phyloP scores from a whole-genome alignment of 2,113 vertebrate genomes.

The Colinus virginianus region DNA sequence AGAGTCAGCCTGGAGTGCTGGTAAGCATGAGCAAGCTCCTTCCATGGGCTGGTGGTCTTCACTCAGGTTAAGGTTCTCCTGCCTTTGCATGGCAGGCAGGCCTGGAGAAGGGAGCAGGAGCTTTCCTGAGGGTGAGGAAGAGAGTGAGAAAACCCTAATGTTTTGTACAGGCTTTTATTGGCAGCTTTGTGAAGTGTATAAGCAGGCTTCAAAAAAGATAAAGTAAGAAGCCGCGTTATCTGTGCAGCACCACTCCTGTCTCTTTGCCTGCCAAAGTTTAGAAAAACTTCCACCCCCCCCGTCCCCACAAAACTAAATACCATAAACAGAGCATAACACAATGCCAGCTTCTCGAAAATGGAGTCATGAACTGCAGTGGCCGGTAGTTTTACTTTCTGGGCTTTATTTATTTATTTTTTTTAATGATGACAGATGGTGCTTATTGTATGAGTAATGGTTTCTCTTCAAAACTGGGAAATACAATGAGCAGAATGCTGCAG shows the following conservation, averaged over 20 bases:
- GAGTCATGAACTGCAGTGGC: neutral
- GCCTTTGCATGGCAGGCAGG: accelerated
- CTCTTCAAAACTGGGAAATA: neutral
- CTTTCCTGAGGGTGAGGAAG: neutral
- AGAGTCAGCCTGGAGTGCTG: neutral
- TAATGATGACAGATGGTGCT: neutral
- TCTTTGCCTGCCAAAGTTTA: slow-evolving; percentile 24
- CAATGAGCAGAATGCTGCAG: neutral
- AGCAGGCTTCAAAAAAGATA: neutral
- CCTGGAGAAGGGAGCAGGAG: neutral
- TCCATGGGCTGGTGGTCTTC: neutral
- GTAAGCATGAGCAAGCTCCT: accelerated
- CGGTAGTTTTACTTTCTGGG: neutral
- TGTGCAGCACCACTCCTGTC: neutral
- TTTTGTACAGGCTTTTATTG: neutral
- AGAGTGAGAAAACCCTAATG: neutral
- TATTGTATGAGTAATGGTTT: neutral
- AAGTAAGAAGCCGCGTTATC: neutral
- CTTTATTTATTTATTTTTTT: neutral
- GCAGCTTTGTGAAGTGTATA: neutral
- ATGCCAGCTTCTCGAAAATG: neutral
- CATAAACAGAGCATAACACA: neutral
- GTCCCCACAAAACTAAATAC: neutral
- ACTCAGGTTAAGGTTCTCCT: neutral
- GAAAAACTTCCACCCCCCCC: neutral